Evolutionary conservation across 2,113 vertebrate genomes (phyloP).

Genomic region (Rafetus swinhoei): DNA sequence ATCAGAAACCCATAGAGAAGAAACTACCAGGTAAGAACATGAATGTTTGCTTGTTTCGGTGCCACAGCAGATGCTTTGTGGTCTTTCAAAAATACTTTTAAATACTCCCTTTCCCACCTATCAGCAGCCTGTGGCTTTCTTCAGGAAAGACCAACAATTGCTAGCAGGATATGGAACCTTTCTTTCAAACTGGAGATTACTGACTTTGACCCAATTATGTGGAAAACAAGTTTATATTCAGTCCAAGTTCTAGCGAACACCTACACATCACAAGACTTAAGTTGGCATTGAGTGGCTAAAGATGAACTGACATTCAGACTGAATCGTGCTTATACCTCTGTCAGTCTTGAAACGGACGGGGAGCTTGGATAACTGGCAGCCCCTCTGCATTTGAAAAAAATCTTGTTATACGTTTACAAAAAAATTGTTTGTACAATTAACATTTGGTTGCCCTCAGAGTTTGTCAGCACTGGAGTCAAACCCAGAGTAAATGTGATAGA

Average conservation of each 20-base stretch:
- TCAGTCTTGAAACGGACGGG: background rate
- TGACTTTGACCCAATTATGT: background rate
- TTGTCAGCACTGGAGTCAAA: background rate
- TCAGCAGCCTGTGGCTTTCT: no score
- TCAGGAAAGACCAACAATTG: background rate
- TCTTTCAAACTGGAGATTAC: background rate
- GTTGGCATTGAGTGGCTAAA: background rate
- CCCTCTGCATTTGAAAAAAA: background rate
- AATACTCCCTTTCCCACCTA: background rate
- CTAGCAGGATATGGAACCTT: background rate
- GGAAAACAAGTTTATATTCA: background rate
- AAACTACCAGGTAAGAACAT: slow-evolving; percentile 89
- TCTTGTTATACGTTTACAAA: background rate
- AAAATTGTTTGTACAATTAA: background rate
- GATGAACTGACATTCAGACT: background rate
- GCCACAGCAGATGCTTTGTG: background rate
- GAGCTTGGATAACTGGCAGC: background rate
- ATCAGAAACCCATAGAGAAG: slow-evolving; percentile 84
- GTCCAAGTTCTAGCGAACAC: background rate
- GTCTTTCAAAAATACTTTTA: background rate
- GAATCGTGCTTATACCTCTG: background rate
- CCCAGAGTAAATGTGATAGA: no score
- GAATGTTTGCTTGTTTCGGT: background rate
- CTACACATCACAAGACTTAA: background rate
- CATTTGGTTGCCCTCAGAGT: background rate